Evolutionary conservation across 2,888 invertebrate species (phyloP).

Genomic region (Leptopterna dolabrata): DNA sequence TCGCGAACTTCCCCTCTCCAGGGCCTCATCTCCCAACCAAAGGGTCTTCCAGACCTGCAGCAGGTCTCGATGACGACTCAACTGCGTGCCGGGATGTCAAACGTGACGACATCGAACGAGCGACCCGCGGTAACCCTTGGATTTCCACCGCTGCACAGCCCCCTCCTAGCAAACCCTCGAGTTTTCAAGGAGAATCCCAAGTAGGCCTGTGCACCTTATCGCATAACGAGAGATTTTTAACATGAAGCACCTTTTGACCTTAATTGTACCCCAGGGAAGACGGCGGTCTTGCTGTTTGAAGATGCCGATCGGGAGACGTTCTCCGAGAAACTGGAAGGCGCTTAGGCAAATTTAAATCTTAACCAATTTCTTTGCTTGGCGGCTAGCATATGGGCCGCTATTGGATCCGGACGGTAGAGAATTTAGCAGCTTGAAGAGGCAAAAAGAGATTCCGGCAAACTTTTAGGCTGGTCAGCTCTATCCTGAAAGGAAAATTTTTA

Average conservation of each 20-base stretch:
- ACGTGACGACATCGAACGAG: not conserved
- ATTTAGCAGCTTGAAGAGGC: no score
- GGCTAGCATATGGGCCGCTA: no score
- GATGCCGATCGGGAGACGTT: not conserved
- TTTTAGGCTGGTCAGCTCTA: no score
- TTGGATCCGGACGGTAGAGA: no score
- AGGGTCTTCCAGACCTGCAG: not conserved
- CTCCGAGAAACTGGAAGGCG: constrained; percentile 7
- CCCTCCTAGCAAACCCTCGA: not conserved
- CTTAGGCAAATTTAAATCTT: not conserved
- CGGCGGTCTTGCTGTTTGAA: not conserved
- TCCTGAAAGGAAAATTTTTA: no score
- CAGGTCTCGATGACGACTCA: not conserved
- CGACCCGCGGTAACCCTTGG: no score
- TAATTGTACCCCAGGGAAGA: not conserved
- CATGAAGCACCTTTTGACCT: constrained; percentile 11
- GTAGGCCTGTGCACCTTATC: not conserved
- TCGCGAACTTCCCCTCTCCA: not conserved
- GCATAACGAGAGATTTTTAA: constrained; percentile 11
- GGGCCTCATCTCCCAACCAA: not conserved
- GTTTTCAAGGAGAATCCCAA: constrained; percentile 1
- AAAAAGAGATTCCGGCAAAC: no score
- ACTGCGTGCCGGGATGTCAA: constrained; percentile 1
- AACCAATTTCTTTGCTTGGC: no score
- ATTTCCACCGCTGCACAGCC: not conserved